Evolutionary conservation across 30 jellyfish, hydroid and myxozoan species (phyloP), one percentile per base, ranked within the genome.

Genomic region (Hydra vulgaris): DNA sequence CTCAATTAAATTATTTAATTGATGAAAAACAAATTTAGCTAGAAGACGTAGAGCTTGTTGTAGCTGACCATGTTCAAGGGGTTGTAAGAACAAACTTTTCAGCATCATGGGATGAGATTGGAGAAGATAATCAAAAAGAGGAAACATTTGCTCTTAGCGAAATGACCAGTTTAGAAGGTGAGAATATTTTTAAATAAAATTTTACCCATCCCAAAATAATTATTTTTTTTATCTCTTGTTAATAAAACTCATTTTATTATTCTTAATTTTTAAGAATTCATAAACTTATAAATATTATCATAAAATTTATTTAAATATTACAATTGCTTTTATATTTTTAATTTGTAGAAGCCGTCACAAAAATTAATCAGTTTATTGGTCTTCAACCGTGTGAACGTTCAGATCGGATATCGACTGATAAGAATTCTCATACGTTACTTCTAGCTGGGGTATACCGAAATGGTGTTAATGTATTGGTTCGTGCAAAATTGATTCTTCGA

Each of bases 91-190:
- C 98, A 21, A 92, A 92, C 79, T 92, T 92, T 86, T 72, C 87
- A 83, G 98, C 98, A 1, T 86, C 98, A 40, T 92, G 98, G 98
- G 98, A 92, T 79, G 98, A 92, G 27, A 54, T 92, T 20, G 98
- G 95, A 0, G 98, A 92, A 73, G 92, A 68, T 8, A 74, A 88
- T 75, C 95, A 92, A 73, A 87, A 86, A 95, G 96, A 92, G 70
- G 98, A 92, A 55, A 92, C 96, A 15, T 92, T 87, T 74, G 96
- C 96, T 0, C 88, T 92, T 18, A 83, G 95, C 15, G 12, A 95
- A 18, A 85, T 92, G 95, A 78, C 86, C 23, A 87, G 85, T 76
- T 79, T 92, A n/a, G 95, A 92, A 79, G 98, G 98, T 92, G 17
- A 70, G 84, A 22, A 17, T 54, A 40, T 40, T 40, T 40, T 12